Base-by-base conservation (phyloP, 2,888 invertebrate genomes). In the Willowsia nigromaculata region DNA sequence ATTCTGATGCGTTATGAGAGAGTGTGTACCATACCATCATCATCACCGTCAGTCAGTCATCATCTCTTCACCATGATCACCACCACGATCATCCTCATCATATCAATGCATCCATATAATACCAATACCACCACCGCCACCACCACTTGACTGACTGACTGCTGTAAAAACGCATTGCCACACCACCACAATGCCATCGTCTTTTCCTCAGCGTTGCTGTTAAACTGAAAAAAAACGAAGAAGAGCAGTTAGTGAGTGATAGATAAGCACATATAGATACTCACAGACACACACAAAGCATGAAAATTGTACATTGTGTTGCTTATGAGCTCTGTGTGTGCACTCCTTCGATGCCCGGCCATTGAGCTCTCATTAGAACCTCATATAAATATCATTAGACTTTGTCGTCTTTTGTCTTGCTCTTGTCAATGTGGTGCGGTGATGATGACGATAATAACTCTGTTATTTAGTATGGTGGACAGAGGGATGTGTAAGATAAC, bases 341-440 rank as follows among this genome's bases (percentile, higher is more conserved):
- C 27, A 65, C 65, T 88, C 89, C 88, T 71, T 22, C 22, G 68
- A 83, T 90, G 91, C 90, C 91, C 91, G 91, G 90, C 91, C 91
- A 91, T 91, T 91, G 90, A 89, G 90, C 90, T 89, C 90, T 85
- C 90, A 90, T 89, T 90, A 90, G 86, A 87, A 87, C 65, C 85
- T 86, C 90, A 84, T 88, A 71, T 71, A 71, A 71, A 43, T 71
- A 87, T 88, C 88, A 85, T 86, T 88, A 74, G 50, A 87, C 84
- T 90, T 87, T 81, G 87, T 81, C 74, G 81, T 87, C 87, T 59
- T 81, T 85, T 86, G 81, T 71, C 74, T 71, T 40, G 68, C 82
- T 71, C 87, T 87, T 87, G 87, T 87, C 87, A 87, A 81, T 87
- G 86, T 27, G 53, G 86, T 82, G 81, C 11, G 65, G n/a, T 33